A percentile compares a stretch with the other conserved stretches of the same genome.
Conservation (phyloP, 2,113 vertebrate genomes). For the Podiceps cristatus region DNA sequence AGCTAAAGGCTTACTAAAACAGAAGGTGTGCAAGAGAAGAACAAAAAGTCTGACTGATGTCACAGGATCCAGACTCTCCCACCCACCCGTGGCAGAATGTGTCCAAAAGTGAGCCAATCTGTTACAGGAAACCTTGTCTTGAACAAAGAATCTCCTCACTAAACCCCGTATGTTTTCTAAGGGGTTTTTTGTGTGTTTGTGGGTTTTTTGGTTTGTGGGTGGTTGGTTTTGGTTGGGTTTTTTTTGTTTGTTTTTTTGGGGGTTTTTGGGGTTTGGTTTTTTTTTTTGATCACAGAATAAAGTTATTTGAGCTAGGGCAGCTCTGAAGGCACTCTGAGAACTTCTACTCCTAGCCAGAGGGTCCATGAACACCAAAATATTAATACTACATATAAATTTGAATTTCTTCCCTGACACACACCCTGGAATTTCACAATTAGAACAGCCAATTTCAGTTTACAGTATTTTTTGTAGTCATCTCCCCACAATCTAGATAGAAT, state of each 20-base stretch:
- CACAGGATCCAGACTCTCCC: slow-evolving; percentile 18
- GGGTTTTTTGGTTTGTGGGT: too few relatives aligned
- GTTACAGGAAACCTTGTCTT: not conserved
- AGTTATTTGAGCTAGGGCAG: not conserved
- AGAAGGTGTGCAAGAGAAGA: not conserved
- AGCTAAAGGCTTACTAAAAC: not conserved
- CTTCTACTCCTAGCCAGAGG: not conserved
- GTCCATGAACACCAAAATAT: not conserved
- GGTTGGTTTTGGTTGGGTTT: too few relatives aligned
- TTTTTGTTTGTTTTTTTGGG: too few relatives aligned
- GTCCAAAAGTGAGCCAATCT: not conserved
- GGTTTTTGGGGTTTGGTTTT: too few relatives aligned
- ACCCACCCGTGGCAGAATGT: not conserved
- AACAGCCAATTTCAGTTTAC: not conserved
- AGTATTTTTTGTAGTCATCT: not conserved
- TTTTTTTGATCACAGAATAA: not conserved
- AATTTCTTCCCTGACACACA: not conserved
- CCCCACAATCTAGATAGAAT: not conserved
- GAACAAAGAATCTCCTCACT: not conserved
- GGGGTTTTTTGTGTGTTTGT: too few relatives aligned
- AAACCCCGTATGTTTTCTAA: not conserved
- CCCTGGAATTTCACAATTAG: not conserved
- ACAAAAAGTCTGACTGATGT: not conserved
- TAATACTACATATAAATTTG: not conserved
- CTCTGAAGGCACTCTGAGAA: not conserved